Evolutionary conservation across 2,888 invertebrate species (phyloP).

Genomic region (Cephus rjabovi): DNA sequence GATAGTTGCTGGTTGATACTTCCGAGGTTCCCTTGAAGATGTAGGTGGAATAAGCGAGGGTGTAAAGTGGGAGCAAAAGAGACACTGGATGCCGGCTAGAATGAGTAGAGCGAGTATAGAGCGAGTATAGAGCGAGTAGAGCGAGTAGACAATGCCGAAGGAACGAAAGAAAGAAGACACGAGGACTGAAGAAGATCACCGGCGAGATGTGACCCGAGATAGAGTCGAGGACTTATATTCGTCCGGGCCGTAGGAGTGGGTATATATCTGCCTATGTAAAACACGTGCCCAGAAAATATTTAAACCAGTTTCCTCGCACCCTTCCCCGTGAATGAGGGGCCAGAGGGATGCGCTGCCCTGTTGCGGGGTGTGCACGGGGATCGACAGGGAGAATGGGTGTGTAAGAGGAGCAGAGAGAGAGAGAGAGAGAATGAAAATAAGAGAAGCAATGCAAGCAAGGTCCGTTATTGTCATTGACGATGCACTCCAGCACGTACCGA

Average conservation of each 20-base stretch:
- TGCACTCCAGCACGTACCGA: conserved; percentile 26
- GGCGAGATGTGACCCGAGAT: conserved; percentile 58
- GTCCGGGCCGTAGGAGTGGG: conserved; percentile 43
- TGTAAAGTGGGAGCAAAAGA: background rate
- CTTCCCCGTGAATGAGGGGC: background rate
- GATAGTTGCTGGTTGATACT: background rate
- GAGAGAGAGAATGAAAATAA: background rate
- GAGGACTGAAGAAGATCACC: conserved; percentile 53
- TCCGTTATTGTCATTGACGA: conserved; percentile 45
- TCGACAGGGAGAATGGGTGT: background rate
- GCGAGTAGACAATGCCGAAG: conserved; percentile 39
- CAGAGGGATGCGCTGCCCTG: background rate
- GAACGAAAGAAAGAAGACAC: conserved; percentile 53
- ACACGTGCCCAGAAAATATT: conserved; percentile 56
- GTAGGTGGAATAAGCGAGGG: background rate
- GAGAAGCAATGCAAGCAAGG: background rate
- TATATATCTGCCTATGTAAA: conserved; percentile 49
- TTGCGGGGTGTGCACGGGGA: background rate
- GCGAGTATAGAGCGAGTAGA: background rate
- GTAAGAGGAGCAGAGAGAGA: background rate
- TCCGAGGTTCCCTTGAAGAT: background rate
- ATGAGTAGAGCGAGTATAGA: background rate
- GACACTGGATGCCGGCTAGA: background rate
- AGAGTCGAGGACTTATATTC: conserved; percentile 51
- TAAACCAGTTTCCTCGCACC: conserved; percentile 47